phyloP scores from a whole-genome alignment of 2,797 vertebrate species.

The Arremon aurantiirostris region DNA sequence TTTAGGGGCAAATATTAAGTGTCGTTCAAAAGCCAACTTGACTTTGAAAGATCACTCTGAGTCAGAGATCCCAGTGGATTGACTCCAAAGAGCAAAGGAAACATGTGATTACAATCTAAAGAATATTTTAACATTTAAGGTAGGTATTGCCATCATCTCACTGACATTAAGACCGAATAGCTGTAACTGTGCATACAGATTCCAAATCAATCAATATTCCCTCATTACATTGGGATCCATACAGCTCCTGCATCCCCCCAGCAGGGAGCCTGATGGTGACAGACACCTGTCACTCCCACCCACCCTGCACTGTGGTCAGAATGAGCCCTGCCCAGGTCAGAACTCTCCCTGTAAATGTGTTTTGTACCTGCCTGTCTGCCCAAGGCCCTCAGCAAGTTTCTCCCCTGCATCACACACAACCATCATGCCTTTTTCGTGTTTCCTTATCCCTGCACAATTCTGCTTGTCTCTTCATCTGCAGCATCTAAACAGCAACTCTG shows the following conservation, averaged over 20 bases:
- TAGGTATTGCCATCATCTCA: conserved; percentile 40
- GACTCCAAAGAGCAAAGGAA: conserved; percentile 40
- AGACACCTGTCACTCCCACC: not conserved
- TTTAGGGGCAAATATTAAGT: conserved; percentile 21
- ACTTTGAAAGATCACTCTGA: conserved; percentile 53
- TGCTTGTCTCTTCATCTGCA: not conserved
- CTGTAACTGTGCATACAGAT: conserved; percentile 34
- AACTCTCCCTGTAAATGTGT: not conserved
- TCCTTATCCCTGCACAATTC: fast-evolving
- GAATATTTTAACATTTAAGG: conserved; percentile 75
- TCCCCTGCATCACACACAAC: not conserved
- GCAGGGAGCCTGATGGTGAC: not conserved
- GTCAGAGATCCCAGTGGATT: conserved; percentile 41
- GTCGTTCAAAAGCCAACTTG: conserved; percentile 44
- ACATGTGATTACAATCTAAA: conserved; percentile 53
- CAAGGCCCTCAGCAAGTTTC: not conserved
- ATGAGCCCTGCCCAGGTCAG: not conserved
- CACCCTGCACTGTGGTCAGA: fast-evolving
- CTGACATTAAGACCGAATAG: conserved; percentile 62
- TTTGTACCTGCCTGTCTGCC: not conserved
- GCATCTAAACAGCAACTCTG: not conserved
- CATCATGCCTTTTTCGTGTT: not conserved
- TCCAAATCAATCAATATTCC: conserved; percentile 68
- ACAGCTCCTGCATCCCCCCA: not conserved
- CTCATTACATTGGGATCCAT: not conserved